Conservation (phyloP, 2,888 invertebrate genomes). For the Xanthorhoe designata region DNA sequence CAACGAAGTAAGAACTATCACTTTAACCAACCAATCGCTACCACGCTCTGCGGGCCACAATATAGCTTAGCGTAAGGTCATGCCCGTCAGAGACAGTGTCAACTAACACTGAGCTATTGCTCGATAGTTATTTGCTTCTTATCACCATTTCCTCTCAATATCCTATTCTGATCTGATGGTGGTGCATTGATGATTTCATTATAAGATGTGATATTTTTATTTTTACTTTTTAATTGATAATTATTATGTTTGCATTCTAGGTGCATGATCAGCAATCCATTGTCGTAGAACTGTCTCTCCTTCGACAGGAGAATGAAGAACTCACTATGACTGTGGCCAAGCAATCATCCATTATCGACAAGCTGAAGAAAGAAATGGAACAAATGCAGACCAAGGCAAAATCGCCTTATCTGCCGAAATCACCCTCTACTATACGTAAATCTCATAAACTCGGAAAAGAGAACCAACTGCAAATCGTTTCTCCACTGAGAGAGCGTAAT, state of each 20-base stretch:
- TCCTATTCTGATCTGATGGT: too few species aligned
- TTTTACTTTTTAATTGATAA: background rate
- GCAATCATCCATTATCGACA: conserved; percentile 76
- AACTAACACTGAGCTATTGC: too few species aligned
- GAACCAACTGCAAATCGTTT: conserved; percentile 68
- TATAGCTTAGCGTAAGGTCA: too few species aligned
- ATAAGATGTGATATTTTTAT: background rate
- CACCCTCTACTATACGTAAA: conserved; percentile 72
- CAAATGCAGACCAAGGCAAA: conserved; percentile 67
- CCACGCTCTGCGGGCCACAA: too few species aligned
- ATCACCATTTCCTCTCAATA: too few species aligned
- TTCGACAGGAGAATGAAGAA: conserved; percentile 81
- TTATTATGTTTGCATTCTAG: conserved; percentile 55
- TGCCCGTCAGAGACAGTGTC: too few species aligned
- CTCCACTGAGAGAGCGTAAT: conserved; percentile 79
- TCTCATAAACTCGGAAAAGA: conserved; percentile 76
- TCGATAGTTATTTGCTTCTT: too few species aligned
- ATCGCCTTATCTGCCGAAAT: conserved; percentile 72
- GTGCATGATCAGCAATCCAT: conserved; percentile 81
- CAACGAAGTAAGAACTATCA: conserved; percentile 55
- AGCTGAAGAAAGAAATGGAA: conserved; percentile 75
- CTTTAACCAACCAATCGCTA: background rate
- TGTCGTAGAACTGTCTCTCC: conserved; percentile 76
- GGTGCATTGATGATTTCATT: too few species aligned
- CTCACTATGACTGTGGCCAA: conserved; percentile 74